phyloP scores from a whole-genome alignment of 2,113 vertebrate species.

The Cavia porcellus region DNA sequence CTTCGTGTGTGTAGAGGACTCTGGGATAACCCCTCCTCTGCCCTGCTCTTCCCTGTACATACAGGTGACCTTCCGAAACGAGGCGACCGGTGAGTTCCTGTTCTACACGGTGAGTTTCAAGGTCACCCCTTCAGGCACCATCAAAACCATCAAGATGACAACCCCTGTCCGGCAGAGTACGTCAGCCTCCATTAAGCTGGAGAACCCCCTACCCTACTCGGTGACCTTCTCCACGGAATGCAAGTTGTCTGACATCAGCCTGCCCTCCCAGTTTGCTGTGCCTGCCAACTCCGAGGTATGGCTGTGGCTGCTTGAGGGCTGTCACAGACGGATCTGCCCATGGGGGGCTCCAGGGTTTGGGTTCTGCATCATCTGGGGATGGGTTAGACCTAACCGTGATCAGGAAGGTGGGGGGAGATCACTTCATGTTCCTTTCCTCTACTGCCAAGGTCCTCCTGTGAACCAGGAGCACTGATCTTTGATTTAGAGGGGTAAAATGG shows the following conservation, averaged over 20 bases:
- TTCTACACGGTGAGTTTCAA: conserved; percentile 91
- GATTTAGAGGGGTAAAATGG: neutral
- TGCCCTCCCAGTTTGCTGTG: conserved; percentile 89
- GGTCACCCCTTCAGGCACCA: conserved; percentile 86
- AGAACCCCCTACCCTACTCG: conserved; percentile 90
- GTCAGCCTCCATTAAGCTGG: conserved; percentile 86
- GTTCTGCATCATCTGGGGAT: neutral
- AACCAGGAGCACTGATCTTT: neutral
- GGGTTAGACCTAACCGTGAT: no score
- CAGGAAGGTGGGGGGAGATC: neutral
- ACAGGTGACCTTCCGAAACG: conserved; percentile 93
- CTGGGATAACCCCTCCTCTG: neutral
- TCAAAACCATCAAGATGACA: conserved; percentile 88
- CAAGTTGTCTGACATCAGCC: conserved; percentile 87
- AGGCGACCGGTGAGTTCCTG: conserved; percentile 91
- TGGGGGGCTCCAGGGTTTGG: neutral
- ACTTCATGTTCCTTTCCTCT: neutral
- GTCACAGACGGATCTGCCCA: neutral
- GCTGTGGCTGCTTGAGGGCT: neutral
- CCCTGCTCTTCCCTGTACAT: neutral
- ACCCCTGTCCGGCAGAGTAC: conserved; percentile 86
- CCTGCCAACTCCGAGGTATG: conserved; percentile 91
- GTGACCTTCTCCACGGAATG: conserved; percentile 90
- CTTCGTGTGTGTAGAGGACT: neutral
- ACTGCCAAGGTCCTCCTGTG: neutral